Evolutionary conservation across 2,888 invertebrate species (phyloP).

Genomic region (Deladenus siricidicola): DNA sequence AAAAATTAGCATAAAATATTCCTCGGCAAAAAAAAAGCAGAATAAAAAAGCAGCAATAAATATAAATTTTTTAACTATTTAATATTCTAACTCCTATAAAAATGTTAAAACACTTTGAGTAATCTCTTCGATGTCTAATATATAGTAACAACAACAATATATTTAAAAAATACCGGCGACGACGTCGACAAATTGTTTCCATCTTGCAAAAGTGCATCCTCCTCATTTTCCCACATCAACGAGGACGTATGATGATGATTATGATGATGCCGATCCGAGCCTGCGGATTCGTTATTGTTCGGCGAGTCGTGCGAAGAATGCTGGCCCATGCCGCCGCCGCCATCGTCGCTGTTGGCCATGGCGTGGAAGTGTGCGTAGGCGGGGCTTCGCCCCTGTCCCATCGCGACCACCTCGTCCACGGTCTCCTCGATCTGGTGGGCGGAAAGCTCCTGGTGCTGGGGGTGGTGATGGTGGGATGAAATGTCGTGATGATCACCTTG

Average conservation of each 20-base stretch:
- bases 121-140: no score
- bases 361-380: slow-evolving; percentile 13
- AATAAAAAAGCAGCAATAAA: no score
- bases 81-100: no score
- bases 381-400: slow-evolving; percentile 23
- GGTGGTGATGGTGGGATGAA: slow-evolving; percentile 9
- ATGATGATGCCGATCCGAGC: no score
- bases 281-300: background rate
- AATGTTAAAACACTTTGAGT: no score
- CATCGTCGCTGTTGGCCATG: background rate
- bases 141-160: no score
- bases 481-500: background rate
- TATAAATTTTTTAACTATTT: no score
- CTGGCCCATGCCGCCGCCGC: background rate
- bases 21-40: no score
- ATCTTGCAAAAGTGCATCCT: slow-evolving; percentile 1
- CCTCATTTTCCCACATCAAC: background rate
- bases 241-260: background rate
- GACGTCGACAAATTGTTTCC: no score
- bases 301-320: background rate
- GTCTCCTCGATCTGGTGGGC: slow-evolving; percentile 26
- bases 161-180: no score
- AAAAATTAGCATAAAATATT: no score
- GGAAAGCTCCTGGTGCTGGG: background rate
- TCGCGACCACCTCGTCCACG: no score